Evolutionary conservation across 1,140 invertebrate genomes (phyloP), one percentile per base, ranked within the genome.

Genomic region (Bombyx mandarina): DNA sequence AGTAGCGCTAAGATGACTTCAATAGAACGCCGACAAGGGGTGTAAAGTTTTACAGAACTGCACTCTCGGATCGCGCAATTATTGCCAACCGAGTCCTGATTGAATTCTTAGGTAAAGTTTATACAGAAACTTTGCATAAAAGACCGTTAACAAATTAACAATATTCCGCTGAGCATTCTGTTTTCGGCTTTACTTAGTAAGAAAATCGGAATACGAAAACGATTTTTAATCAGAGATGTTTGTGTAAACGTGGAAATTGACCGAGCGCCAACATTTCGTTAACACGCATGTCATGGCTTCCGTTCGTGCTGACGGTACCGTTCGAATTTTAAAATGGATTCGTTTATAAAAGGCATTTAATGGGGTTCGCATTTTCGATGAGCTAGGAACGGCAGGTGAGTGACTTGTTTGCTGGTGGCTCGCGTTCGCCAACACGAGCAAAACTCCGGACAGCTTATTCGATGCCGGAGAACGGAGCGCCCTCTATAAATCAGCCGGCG

Each of bases 21-120:
- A 84, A 83, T 84, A 78, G 80, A 79, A 86, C 69, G 73, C 81
- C 71, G 78, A 82, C 73, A 84, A 82, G 67, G 75, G 72, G 77
- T 81, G 77, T 53, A 82, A 84, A 84, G 77, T 84, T 86, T 83
- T 66, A 73, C 79, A 77, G 79, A 79, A 84, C 76, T 80, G 71
- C 73, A 67, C 76, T 80, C 73, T 70, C 69, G 74, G 76, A 76
- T 77, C 78, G 75, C 69, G 77, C 77, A 84, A 83, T 83, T 84
- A 86, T 84, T 84, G 79, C 79, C 71, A 75, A 82, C 77, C 77
- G 70, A 82, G 65, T 80, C 73, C 77, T 79, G 80, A 81, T 83
- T 82, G 77, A 82, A 83, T 86, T 83, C 79, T 84, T 82, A 79
- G 78, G 76, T 84, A 75, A 82, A 83, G 73, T 83, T 86, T 80